Evolutionary conservation across 2,888 invertebrate species (phyloP).

Genomic region (Calliphora vomitoria): DNA sequence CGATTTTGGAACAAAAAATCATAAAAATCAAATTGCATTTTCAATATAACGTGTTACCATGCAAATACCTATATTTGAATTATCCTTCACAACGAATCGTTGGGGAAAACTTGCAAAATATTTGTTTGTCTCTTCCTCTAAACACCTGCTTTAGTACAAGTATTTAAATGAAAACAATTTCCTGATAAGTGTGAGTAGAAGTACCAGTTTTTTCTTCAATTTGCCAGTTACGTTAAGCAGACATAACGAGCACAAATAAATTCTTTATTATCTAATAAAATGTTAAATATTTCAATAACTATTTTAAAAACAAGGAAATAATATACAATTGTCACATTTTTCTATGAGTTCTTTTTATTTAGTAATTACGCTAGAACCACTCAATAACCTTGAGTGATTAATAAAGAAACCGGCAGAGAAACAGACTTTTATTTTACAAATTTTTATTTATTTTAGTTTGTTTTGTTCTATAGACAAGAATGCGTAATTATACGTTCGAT

Average conservation of each 20-base stretch:
- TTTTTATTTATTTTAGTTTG: background rate
- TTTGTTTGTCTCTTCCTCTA: too few relatives aligned
- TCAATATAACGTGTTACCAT: too few relatives aligned
- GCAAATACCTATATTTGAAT: too few relatives aligned
- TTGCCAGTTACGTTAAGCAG: background rate
- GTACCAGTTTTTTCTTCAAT: background rate
- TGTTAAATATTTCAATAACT: conserved; percentile 26
- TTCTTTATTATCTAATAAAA: conserved; percentile 22
- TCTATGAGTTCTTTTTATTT: background rate
- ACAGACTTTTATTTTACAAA: background rate
- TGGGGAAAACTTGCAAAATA: too few relatives aligned
- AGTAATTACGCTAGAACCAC: background rate
- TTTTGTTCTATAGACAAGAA: conserved; percentile 31
- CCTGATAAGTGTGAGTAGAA: too few relatives aligned
- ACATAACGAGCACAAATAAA: background rate
- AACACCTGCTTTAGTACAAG: too few relatives aligned
- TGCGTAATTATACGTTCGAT: conserved; percentile 52
- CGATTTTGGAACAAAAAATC: too few relatives aligned
- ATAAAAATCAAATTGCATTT: too few relatives aligned
- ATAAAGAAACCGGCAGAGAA: conserved; percentile 8
- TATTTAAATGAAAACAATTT: too few relatives aligned
- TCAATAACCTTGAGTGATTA: conserved; percentile 57
- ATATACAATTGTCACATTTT: conserved; percentile 11
- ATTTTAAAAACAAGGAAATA: conserved; percentile 59
- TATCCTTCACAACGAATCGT: too few relatives aligned